Evolutionary conservation across 2,888 invertebrate species (phyloP).

Genomic region (Apotomis capreana): DNA sequence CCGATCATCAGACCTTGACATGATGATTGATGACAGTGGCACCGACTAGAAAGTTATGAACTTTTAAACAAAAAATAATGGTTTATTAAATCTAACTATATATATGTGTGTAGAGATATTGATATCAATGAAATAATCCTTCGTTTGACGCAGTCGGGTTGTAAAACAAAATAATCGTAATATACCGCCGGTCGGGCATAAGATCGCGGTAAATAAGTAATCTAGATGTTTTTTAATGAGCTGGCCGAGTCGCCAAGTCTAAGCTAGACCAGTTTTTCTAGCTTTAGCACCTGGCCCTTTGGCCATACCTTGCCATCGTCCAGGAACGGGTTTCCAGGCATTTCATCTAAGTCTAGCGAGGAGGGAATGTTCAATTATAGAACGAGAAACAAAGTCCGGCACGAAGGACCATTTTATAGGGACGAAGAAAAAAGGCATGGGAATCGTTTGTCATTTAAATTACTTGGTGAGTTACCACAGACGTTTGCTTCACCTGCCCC

Average conservation of each 20-base stretch:
- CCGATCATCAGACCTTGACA: no score
- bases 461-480: background rate
- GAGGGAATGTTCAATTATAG: constrained; percentile 24
- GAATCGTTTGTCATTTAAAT: background rate
- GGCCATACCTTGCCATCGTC: constrained; percentile 8
- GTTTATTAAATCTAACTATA: no score
- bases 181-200: background rate
- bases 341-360: constrained; percentile 27
- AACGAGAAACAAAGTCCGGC: constrained; percentile 17
- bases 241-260: background rate
- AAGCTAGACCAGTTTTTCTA: constrained; percentile 20
- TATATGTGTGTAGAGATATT: no score
- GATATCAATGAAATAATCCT: no score
- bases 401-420: constrained; percentile 17
- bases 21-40: no score
- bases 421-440: background rate
- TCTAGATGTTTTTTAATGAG: constrained; percentile 23
- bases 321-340: constrained; percentile 18
- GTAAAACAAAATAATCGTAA: background rate
- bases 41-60: no score
- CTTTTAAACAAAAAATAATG: no score
- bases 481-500: no score
- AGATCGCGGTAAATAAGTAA: constrained; percentile 11
- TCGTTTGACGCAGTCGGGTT: no score
- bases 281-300: constrained; percentile 5